Evolutionary conservation across 1,140 invertebrate species (phyloP), one percentile per base, ranked within the genome.

Genomic region (Lethrus apterus): DNA sequence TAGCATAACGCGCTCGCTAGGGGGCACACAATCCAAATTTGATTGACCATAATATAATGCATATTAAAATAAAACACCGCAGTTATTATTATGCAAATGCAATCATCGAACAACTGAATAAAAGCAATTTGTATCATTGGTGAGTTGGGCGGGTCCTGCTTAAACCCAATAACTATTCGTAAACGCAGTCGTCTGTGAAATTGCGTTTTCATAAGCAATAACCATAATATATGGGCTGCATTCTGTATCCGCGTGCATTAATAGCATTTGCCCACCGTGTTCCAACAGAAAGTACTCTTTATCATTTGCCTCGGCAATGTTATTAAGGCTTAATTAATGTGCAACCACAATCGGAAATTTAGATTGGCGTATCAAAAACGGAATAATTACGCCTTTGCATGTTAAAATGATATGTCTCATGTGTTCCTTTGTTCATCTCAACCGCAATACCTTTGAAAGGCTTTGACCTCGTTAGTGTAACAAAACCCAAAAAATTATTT

Each of bases 181-280:
- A 33, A 20, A 38, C 13, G 20, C 56, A 44, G 34, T 38, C 44
- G 38, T 32, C 36, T 45, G 51, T 50, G 34, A 56, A 58, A 56
- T 58, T 58, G 50, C 49, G 50, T 55, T 58, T 57, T 51, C 51
- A 56, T 58, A 58, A 56, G 54, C 56, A 51, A 58, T 55, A 57
- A 55, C 44, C 46, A 41, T 48, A 42, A 42, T 17, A 2, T 26
- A 26, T 26, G n/a, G 23, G 23, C 5, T 26, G 23, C 23, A n/a
- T 7, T 26, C n/a, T 5, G 23, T 7, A 26, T n/a, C 23, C 23
- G 23, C 23, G 23, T 26, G 23, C n/a, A 26, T 26, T 26, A 26
- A 26, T 26, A n/a, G 23, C 23, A n/a, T n/a, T n/a, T n/a, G n/a
- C n/a, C 24, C n/a, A 26, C 7, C 7, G n/a, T 26, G n/a, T 26